phyloP scores from a whole-genome alignment of 2,113 vertebrate genomes.

The western clawed frog (Xenopus tropicalis) region UCB_Xtro_10.0 CM004448.2:99327001-99327500 shows the following conservation, averaged over 20 bases:
- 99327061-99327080: conserved; percentile 93
- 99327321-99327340: neutral
- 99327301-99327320: conserved; percentile 9
- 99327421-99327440: neutral
- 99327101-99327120: conserved; percentile 82
- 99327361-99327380: neutral
- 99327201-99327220: conserved; percentile 49
- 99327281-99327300: conserved; percentile 39
- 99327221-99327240: conserved; percentile 31
- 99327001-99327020: conserved; percentile 99
- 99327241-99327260: conserved; percentile 42
- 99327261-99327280: conserved; percentile 48
- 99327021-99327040: conserved; percentile 88
- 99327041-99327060: conserved; percentile 84
- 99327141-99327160: conserved; percentile 55
- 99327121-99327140: conserved; percentile 63
- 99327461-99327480: too few relatives aligned
- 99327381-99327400: neutral
- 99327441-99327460: neutral
- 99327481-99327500: too few relatives aligned
- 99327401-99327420: neutral
- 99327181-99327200: conserved; percentile 57
- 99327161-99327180: conserved; percentile 54
- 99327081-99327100: conserved; percentile 93
- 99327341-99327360: neutral